Conservation (phyloP, 2,113 vertebrate genomes). For the Gadus macrocephalus region DNA sequence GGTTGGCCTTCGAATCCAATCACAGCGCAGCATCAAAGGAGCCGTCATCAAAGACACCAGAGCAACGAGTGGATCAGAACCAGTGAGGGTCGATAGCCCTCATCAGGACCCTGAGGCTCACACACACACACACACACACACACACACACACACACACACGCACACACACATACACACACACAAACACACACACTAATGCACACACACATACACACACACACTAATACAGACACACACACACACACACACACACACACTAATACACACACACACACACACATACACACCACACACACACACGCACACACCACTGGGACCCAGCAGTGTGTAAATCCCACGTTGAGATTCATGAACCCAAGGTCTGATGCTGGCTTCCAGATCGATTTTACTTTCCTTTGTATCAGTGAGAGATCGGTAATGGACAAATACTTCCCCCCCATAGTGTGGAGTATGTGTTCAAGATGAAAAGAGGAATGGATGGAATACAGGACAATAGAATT, state of each 20-base stretch:
- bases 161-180: conserved; percentile 9
- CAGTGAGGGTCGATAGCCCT: conserved; percentile 31
- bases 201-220: background rate
- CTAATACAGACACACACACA: background rate
- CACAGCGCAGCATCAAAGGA: conserved; percentile 48
- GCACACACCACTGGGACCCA: background rate
- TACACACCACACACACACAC: background rate
- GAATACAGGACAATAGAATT: too few relatives aligned
- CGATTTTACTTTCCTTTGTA: too few relatives aligned
- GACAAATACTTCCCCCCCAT: too few relatives aligned
- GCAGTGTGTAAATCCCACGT: too few relatives aligned
- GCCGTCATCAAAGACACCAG: conserved; percentile 52
- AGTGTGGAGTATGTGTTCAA: too few relatives aligned
- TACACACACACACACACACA: conserved; percentile 3
- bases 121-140: conserved; percentile 10
- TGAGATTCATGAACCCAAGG: too few relatives aligned
- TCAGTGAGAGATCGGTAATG: too few relatives aligned
- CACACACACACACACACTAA: conserved; percentile 3
- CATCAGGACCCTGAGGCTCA: background rate
- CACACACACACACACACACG: background rate
- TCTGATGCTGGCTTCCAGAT: too few relatives aligned
- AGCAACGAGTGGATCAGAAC: conserved; percentile 34
- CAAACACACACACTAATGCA: conserved; percentile 5
- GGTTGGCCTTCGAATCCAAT: conserved; percentile 44
- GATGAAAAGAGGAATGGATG: too few relatives aligned